Percentiles rank a stretch among this genome's conserved stretches.
Conservation (phyloP, 2,113 vertebrate species). For the Amblyopsis rosae region DNA sequence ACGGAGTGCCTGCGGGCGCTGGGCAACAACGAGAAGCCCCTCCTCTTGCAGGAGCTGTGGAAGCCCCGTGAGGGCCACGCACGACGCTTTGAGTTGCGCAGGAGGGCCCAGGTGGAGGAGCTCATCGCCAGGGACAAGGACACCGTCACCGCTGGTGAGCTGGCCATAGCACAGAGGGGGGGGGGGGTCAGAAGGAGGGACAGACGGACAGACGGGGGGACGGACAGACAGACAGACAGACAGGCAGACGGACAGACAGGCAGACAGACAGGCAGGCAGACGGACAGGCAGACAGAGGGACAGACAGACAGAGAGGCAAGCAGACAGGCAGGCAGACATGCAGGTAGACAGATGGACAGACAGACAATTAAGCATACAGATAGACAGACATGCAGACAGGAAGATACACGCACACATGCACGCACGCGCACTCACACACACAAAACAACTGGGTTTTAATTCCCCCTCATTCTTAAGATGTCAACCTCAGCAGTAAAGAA, state of each 20-base stretch:
- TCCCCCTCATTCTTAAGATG: conserved; percentile 46
- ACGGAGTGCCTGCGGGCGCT: conserved; percentile 85
- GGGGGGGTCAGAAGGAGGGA: too few species aligned
- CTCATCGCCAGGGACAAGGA: conserved; percentile 89
- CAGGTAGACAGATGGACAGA: neutral
- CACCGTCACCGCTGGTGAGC: conserved; percentile 91
- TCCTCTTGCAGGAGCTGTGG: conserved; percentile 93
- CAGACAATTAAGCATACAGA: neutral
- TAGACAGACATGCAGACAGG: neutral
- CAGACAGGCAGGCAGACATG: neutral
- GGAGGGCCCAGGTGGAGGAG: conserved; percentile 87
- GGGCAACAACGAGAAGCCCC: conserved; percentile 89
- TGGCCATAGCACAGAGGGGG: conserved; percentile 19
- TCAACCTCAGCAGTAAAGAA: conserved; percentile 64
- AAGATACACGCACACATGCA: neutral
- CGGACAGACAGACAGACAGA: neutral
- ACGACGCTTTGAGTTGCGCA: conserved; percentile 88
- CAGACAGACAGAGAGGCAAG: neutral
- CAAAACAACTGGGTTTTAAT: conserved; percentile 44
- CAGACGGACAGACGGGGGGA: conserved; percentile 16
- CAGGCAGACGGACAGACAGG: conserved; percentile 18
- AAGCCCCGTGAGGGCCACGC: conserved; percentile 92
- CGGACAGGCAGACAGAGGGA: neutral
- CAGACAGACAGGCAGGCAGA: neutral
- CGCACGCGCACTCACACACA: neutral